Evolutionary conservation across 2,888 invertebrate genomes (phyloP), one percentile per base, ranked within the genome.

Genomic region (Sinopyrophorus schimmeli): DNA sequence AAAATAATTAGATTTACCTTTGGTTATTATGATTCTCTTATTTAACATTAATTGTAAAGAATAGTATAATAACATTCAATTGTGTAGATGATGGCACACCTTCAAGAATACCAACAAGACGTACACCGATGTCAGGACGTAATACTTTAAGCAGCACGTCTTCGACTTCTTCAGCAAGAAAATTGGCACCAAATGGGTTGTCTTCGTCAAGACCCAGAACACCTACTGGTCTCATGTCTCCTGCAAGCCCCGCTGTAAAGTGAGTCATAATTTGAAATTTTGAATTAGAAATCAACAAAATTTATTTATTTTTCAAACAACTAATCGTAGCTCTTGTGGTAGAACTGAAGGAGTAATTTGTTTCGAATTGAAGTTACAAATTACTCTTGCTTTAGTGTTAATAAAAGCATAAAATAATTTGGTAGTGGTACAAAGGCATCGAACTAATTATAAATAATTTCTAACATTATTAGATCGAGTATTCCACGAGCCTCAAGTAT

Each of bases 401-500:
- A n/a, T n/a, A n/a, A n/a, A n/a, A n/a, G n/a, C n/a, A n/a, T n/a
- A n/a, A n/a, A n/a, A n/a, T n/a, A n/a, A n/a, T n/a, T n/a, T n/a
- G n/a, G n/a, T n/a, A n/a, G n/a, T n/a, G n/a, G n/a, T n/a, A n/a
- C 12, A 15, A 15, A 2, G 24, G 52, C 49, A 49, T 53, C 34
- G 28, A 28, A 51, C 48, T 48, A 55, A 48, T 51, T n/a, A 17
- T 30, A 30, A 30, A 18, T 28, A 30, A 59, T 44, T 63, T 68
- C 61, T 67, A 71, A 67, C 68, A 63, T 67, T 65, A 54, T 59
- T 77, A 80, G 79, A 77, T 76, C 76, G 75, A 85, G 84, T 77
- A 89, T 90, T 80, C 86, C 87, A 81, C 84, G 90, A 82, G 87
- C 90, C 70, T 90, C 89, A 76, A 90, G 90, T 80, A 91, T 91